Conservation (phyloP, 2,113 vertebrate genomes). For the Chrysemys picta region DNA sequence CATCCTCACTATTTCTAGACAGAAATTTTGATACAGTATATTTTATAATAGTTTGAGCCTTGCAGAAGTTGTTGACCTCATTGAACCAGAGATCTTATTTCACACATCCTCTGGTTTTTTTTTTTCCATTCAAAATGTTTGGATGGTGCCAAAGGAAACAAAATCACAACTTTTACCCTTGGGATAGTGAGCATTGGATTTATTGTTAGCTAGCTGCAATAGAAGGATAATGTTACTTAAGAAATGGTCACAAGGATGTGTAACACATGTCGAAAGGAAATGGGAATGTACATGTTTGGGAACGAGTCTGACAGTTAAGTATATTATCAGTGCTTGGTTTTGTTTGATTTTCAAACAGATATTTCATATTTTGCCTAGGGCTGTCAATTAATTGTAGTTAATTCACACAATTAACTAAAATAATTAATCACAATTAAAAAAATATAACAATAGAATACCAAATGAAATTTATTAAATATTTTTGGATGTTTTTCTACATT, state of each 20-base stretch:
- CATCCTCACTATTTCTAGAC: slow-evolving; percentile 34
- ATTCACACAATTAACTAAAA: too few species aligned
- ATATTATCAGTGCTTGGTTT: not conserved
- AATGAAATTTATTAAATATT: too few species aligned
- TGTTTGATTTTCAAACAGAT: too few species aligned
- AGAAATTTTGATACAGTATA: slow-evolving; percentile 55
- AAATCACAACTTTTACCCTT: slow-evolving; percentile 55
- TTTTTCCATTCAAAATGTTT: slow-evolving; percentile 39
- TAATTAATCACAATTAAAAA: too few species aligned
- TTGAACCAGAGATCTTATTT: slow-evolving; percentile 66
- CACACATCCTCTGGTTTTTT: slow-evolving; percentile 25
- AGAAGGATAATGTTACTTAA: slow-evolving; percentile 42
- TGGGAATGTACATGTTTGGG: not conserved
- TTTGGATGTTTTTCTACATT: too few species aligned
- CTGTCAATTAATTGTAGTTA: too few species aligned
- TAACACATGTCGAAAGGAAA: slow-evolving; percentile 22
- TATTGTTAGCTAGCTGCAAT: not conserved
- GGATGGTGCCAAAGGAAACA: slow-evolving; percentile 47
- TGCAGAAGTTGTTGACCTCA: slow-evolving; percentile 65
- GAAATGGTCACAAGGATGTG: not conserved
- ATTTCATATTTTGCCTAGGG: too few species aligned
- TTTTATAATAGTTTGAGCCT: slow-evolving; percentile 51
- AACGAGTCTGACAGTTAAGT: not conserved
- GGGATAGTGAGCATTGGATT: slow-evolving; percentile 39
- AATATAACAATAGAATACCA: too few species aligned